These are phyloP conservation scores for Lepus oiostolus DNA, from an alignment of 2,797 vertebrate species.

Conservation along the genomic window DNA sequence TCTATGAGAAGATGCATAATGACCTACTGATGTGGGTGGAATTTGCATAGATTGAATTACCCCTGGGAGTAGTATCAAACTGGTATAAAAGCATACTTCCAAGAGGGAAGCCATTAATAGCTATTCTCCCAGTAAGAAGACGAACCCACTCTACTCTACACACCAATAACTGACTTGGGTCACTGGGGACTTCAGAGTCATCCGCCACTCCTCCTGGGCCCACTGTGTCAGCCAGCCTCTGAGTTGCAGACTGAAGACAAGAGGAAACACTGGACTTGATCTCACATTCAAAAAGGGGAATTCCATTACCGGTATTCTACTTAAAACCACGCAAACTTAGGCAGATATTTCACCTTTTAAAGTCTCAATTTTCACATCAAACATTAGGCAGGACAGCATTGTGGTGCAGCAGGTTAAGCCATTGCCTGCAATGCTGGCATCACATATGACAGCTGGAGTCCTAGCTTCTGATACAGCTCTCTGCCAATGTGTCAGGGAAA, in stretches of 20 bases:
- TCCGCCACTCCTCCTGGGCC: accelerated
- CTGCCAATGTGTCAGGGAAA: too few species aligned
- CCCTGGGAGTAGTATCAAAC: not conserved
- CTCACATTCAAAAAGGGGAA: not conserved
- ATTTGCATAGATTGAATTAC: accelerated
- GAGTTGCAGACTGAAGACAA: not conserved
- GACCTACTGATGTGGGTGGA: accelerated
- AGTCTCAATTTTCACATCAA: not conserved
- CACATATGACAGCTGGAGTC: too few species aligned
- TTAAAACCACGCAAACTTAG: not conserved
- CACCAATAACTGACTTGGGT: not conserved
- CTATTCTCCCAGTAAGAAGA: accelerated
- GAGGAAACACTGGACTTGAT: not conserved
- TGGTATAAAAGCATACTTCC: accelerated
- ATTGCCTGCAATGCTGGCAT: too few species aligned
- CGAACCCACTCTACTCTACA: not conserved
- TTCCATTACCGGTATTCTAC: not conserved
- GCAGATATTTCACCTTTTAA: not conserved
- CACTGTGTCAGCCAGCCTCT: not conserved
- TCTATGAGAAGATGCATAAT: not conserved
- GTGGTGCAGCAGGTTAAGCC: too few species aligned
- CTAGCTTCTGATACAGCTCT: too few species aligned
- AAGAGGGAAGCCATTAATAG: not conserved
- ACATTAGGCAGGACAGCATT: not conserved
- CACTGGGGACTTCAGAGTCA: not conserved